Evolutionary conservation across 2,113 vertebrate genomes (phyloP).

Genomic region (Struthidea cinerea): DNA sequence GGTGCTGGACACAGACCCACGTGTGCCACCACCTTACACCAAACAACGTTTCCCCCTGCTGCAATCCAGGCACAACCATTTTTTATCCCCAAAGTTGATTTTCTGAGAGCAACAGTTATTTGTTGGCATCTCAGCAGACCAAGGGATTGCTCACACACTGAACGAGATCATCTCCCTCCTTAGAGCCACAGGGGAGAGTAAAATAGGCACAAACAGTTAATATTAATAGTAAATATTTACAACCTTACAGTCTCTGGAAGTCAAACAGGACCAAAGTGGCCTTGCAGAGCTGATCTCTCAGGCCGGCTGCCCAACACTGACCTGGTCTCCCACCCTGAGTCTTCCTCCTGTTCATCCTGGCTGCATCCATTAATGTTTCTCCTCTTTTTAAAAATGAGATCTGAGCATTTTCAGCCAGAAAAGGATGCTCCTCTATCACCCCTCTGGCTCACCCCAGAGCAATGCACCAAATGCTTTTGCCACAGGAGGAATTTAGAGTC

Average conservation of each 20-base stretch:
- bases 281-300: background rate
- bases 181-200: background rate
- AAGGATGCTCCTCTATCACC: background rate
- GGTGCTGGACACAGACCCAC: background rate
- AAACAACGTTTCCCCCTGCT: background rate
- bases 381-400: background rate
- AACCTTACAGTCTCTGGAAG: background rate
- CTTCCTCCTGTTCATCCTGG: background rate
- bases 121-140: background rate
- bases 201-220: background rate
- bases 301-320: background rate
- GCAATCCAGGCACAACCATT: background rate
- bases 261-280: background rate
- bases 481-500: background rate
- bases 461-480: accelerated
- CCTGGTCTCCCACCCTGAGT: accelerated
- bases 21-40: background rate
- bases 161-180: background rate
- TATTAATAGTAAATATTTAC: background rate
- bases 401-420: background rate
- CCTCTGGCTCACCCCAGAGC: accelerated
- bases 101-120: background rate
- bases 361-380: background rate
- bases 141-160: accelerated
- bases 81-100: background rate